Evolutionary conservation across 2,888 invertebrate species (phyloP).

Genomic region (Dorcus hopei): DNA sequence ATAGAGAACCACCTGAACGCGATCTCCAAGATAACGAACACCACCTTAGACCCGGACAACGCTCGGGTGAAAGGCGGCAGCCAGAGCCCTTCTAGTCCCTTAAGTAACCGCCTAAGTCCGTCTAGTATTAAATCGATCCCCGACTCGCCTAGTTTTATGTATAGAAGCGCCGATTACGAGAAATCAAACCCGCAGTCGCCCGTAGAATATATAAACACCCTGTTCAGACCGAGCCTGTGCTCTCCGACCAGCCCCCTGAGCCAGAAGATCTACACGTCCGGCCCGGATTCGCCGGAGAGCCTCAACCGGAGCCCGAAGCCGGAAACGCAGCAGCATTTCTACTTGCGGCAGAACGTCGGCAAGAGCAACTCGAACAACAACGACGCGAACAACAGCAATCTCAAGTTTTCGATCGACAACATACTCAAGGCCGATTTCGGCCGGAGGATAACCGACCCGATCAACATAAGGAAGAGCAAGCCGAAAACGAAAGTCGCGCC

Average conservation of each 20-base stretch:
- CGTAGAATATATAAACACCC: slow-evolving; percentile 28
- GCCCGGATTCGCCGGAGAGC: slow-evolving; percentile 35
- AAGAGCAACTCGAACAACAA: slow-evolving; percentile 33
- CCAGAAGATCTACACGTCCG: slow-evolving; percentile 32
- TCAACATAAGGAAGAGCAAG: slow-evolving; percentile 58
- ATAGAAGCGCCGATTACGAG: slow-evolving; percentile 31
- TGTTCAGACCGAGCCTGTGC: slow-evolving; percentile 31
- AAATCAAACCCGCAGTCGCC: slow-evolving; percentile 36
- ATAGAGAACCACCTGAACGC: slow-evolving; percentile 68
- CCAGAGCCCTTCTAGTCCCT: slow-evolving; percentile 34
- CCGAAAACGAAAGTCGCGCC: slow-evolving; percentile 31
- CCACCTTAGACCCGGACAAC: slow-evolving; percentile 44
- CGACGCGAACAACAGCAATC: slow-evolving; percentile 46
- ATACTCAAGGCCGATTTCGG: slow-evolving; percentile 85
- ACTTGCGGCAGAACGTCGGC: slow-evolving; percentile 35
- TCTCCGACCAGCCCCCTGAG: slow-evolving; percentile 30
- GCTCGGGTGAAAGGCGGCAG: slow-evolving; percentile 28
- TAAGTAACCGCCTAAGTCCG: slow-evolving; percentile 40
- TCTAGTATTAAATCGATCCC: slow-evolving; percentile 41
- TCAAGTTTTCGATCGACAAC: slow-evolving; percentile 84
- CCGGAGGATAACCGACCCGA: slow-evolving; percentile 65
- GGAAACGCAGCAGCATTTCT: slow-evolving; percentile 33
- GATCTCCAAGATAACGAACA: slow-evolving; percentile 62
- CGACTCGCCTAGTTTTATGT: slow-evolving; percentile 33
- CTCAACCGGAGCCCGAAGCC: slow-evolving; percentile 31